Evolutionary conservation across 92 coral and sea anemone species (phyloP).

Genomic region (Isaurus tuberculatus): DNA sequence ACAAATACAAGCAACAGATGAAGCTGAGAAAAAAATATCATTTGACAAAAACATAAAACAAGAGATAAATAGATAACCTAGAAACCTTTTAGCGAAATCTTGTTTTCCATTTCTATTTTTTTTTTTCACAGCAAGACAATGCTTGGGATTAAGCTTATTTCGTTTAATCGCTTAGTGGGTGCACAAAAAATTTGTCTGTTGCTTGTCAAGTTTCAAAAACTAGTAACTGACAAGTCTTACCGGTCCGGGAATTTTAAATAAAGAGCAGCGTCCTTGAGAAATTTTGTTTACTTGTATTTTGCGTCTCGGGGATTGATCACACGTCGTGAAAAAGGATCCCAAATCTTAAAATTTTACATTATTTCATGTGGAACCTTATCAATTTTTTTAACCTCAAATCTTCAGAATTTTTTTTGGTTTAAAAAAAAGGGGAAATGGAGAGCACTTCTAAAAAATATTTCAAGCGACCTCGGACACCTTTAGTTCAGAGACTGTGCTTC

Average conservation of each 20-base stretch:
- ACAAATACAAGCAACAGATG: no score
- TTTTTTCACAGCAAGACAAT: background rate
- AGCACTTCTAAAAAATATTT: background rate
- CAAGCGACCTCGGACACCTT: constrained; percentile 67
- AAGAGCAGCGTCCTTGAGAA: background rate
- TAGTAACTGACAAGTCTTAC: constrained; percentile 17
- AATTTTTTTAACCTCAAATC: background rate
- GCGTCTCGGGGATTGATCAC: background rate
- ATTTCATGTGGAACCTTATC: background rate
- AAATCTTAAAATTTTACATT: background rate
- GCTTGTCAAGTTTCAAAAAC: background rate
- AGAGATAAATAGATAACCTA: no score
- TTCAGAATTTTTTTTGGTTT: background rate
- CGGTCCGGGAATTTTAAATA: constrained; percentile 5
- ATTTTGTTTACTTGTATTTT: background rate
- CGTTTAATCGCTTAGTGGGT: no score
- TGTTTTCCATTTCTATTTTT: no score
- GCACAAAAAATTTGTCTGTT: background rate
- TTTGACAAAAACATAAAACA: no score
- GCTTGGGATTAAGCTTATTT: background rate
- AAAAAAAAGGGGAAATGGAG: constrained; percentile 17
- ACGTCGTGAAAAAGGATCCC: background rate
- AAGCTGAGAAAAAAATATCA: no score
- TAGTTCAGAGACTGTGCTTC: constrained; percentile 62
- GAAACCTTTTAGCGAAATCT: no score